phyloP scores from a whole-genome alignment of 2,113 vertebrate species.

The Orthochromis malagaraziensis region DNA sequence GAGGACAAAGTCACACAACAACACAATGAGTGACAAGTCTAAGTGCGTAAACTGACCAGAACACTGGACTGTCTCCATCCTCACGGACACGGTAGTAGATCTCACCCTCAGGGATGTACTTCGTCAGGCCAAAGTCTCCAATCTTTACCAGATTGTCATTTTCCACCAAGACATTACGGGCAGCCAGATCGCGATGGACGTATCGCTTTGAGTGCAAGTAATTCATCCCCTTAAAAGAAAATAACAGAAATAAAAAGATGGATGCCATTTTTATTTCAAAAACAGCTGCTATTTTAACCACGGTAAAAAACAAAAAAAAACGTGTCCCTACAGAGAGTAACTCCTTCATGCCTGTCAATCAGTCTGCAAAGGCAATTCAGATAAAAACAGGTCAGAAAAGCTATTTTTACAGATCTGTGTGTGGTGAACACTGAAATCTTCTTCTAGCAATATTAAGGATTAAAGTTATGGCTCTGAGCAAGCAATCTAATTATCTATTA shows the following conservation, averaged over 20 bases:
- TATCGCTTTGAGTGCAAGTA: conserved; percentile 85
- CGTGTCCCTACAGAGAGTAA: not conserved
- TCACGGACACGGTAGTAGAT: conserved; percentile 85
- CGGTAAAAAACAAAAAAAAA: not conserved
- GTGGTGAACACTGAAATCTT: not conserved
- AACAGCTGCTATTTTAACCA: not conserved
- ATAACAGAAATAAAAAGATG: not conserved
- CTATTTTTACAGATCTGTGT: not conserved
- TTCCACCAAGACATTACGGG: conserved; percentile 87
- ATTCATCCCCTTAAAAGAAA: conserved; percentile 81
- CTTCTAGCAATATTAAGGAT: not conserved
- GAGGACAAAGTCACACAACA: not conserved
- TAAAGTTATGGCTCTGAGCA: not conserved
- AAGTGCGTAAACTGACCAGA: conserved; percentile 73
- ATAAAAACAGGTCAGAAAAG: not conserved
- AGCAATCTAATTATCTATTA: not conserved
- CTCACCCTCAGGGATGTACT: conserved; percentile 82
- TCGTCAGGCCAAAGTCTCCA: conserved; percentile 90
- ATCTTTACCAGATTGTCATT: conserved; percentile 85
- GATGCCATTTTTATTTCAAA: not conserved
- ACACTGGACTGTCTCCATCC: conserved; percentile 88
- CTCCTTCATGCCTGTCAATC: not conserved
- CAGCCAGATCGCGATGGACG: conserved; percentile 87
- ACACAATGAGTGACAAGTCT: not conserved
- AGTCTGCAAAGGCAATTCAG: not conserved